These are phyloP conservation scores for Dallia pectoralis DNA, from an alignment of 2,797 vertebrate genomes.

Conservation along the genomic window DNA sequence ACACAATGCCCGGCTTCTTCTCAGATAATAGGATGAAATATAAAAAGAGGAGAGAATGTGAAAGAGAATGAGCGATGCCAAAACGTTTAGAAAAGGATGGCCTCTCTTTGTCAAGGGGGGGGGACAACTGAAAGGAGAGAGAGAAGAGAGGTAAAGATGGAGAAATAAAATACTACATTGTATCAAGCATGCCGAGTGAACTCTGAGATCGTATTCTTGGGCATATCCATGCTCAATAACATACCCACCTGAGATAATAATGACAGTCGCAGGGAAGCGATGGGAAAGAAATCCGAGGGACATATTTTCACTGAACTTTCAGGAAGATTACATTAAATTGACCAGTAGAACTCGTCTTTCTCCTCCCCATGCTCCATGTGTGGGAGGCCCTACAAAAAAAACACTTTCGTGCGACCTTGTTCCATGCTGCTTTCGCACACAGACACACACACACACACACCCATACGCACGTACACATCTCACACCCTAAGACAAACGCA, in stretches of 20 bases:
- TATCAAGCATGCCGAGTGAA: too few species aligned
- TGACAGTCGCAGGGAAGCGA: slow-evolving; percentile 3
- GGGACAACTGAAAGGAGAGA: slow-evolving; percentile 27
- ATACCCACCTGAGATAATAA: not conserved
- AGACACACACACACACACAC: slow-evolving; percentile 6
- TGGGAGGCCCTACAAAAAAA: slow-evolving; percentile 48
- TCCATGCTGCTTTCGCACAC: not conserved
- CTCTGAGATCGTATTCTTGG: not conserved
- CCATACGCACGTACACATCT: not conserved
- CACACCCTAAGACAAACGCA: slow-evolving; percentile 1
- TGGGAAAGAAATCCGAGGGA: slow-evolving; percentile 13
- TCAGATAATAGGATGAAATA: slow-evolving; percentile 40
- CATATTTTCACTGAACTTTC: slow-evolving; percentile 15
- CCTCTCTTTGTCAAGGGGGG: slow-evolving; percentile 52
- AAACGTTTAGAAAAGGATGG: slow-evolving; percentile 29
- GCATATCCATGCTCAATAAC: not conserved
- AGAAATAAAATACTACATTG: not conserved
- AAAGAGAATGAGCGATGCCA: not conserved
- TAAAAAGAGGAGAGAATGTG: slow-evolving; percentile 9
- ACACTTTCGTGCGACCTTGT: slow-evolving; percentile 36
- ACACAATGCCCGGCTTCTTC: slow-evolving; percentile 30
- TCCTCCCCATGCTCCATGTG: slow-evolving; percentile 21
- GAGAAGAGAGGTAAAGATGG: slow-evolving; percentile 17
- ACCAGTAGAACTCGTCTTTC: slow-evolving; percentile 25
- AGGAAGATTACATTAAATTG: slow-evolving; percentile 31